A percentile compares a stretch with the other conserved stretches of the same genome.
Conservation (phyloP, 2,113 vertebrate genomes). For the Burhinus bistriatus region DNA sequence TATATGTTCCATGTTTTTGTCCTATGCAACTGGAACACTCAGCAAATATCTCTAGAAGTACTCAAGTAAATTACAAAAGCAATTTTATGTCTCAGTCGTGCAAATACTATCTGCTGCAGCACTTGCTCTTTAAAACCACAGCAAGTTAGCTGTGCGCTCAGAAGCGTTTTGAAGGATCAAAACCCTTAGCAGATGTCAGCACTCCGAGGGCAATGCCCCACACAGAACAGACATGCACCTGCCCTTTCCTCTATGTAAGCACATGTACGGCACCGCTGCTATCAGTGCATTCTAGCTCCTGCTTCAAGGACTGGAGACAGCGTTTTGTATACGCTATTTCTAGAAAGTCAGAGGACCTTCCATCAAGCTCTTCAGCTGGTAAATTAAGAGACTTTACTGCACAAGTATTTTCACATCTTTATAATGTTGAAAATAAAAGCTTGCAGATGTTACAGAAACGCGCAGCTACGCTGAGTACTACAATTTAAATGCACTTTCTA, state of each 20-base stretch:
- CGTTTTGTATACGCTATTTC: not conserved
- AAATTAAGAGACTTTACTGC: slow-evolving; percentile 55
- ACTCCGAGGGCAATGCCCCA: not conserved
- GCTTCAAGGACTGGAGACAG: not conserved
- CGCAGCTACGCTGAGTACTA: slow-evolving; percentile 51
- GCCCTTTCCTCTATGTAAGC: not conserved
- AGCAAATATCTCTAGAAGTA: not conserved
- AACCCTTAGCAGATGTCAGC: not conserved
- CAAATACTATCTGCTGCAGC: not conserved
- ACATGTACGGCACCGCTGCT: fast-evolving
- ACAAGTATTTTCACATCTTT: slow-evolving; percentile 56
- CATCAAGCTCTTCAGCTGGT: slow-evolving; percentile 28
- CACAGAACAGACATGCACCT: not conserved
- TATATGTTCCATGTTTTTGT: not conserved
- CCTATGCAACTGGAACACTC: not conserved
- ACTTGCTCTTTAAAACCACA: not conserved
- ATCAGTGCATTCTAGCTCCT: not conserved
- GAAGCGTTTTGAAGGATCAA: not conserved
- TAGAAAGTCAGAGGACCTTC: not conserved
- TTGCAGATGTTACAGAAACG: slow-evolving; percentile 71
- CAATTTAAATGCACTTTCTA: slow-evolving; percentile 72
- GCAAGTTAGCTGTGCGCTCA: not conserved
- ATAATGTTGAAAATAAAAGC: slow-evolving; percentile 58
- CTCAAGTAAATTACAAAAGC: not conserved
- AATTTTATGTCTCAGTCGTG: not conserved